Conservation (phyloP, 1,140 invertebrate species). For the Periplaneta americana region DNA sequence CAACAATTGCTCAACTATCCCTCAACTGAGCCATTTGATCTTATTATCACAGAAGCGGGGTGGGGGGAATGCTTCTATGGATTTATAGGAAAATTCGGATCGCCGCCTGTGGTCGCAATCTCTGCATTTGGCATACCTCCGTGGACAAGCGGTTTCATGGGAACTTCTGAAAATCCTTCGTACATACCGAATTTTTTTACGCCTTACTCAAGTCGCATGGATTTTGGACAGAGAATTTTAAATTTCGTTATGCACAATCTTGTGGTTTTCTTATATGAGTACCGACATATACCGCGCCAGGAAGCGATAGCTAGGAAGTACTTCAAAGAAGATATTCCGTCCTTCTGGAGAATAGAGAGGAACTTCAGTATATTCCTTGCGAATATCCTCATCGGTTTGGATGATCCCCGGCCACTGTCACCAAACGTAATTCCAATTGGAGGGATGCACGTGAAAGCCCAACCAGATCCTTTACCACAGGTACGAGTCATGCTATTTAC, state of each 20-base stretch:
- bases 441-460: conserved; percentile 51
- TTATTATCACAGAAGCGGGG: background rate
- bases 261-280: conserved; percentile 33
- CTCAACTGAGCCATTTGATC: background rate
- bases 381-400: conserved; percentile 56
- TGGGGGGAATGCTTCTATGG: background rate
- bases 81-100: background rate
- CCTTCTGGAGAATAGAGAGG: conserved; percentile 47
- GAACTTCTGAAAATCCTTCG: conserved; percentile 47
- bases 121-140: background rate
- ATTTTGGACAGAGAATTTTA: conserved; percentile 38
- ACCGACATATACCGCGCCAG: conserved; percentile 28
- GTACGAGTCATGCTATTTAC: no score
- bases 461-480: conserved; percentile 44
- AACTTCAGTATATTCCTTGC: conserved; percentile 54
- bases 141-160: conserved; percentile 30
- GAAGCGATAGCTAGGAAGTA: conserved; percentile 38
- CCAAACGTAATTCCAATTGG: no score
- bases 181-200: conserved; percentile 49
- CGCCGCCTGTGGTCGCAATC: background rate
- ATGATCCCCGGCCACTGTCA: conserved; percentile 47
- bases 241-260: conserved; percentile 39
- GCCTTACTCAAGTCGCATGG: conserved; percentile 47
- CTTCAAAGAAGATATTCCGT: conserved; percentile 48
- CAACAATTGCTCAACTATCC: background rate